Evolutionary conservation across 1,140 invertebrate genomes (phyloP), one percentile per base, ranked within the genome.

Genomic region (Metaphire vulgaris): DNA sequence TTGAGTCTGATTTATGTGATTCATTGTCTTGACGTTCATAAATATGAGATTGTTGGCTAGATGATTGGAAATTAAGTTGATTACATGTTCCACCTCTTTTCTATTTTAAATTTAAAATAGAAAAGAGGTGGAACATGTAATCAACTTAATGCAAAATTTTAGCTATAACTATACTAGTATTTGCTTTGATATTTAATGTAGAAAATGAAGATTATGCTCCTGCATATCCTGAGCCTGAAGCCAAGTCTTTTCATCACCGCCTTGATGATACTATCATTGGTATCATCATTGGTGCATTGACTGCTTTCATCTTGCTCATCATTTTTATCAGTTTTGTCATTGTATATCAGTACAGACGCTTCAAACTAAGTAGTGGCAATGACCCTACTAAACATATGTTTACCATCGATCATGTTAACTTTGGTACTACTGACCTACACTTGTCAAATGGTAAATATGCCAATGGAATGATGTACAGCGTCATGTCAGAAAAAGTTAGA

Each of bases 221-320:
- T 6, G 41, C 41, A 56, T 56, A 6, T 56, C 21, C 41, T 56
- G 41, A 6, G 6, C 6, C 41, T 56, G 41, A 56, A 56, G 41
- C 41, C 21, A 56, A 56, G 21, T 12, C 41, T n/a, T n/a, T n/a
- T 56, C 41, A 56, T 56, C 41, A 21, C 21, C 41, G 41, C 41
- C 41, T 56, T 56, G 88, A 88, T 76, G 88, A 91, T 78, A 88
- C 83, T 89, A 92, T 92, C 81, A 91, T 94, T 33, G 92, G 92
- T 0, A 87, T 94, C 34, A 90, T 92, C 30, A 92, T 92, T 72
- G 92, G 92, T 0, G 90, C 90, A 0, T 82, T 94, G 68, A 92
- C 92, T 0, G 90, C 92, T 73, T 89, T 94, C n/a, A 88, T 91
- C 0, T 89, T 90, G 21, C 90, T 91, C 0, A 90, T 91, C 78